A percentile compares a stretch with the other conserved stretches of the same genome.
phyloP scores from a whole-genome alignment of 2,797 vertebrate species.

The Distichodus sexfasciatus region DNA sequence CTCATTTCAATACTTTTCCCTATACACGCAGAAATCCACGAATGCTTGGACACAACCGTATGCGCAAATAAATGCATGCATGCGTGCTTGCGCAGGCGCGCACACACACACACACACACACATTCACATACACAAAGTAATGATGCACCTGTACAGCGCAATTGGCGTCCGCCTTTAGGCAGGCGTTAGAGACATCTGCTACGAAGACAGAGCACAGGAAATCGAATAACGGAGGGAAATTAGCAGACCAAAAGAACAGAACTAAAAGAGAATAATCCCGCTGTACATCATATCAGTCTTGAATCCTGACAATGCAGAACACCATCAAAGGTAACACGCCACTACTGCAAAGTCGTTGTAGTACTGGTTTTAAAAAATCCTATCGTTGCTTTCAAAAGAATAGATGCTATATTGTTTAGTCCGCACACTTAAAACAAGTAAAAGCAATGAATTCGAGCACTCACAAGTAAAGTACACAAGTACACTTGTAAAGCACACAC shows the following conservation, averaged over 20 bases:
- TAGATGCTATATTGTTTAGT: too few relatives aligned
- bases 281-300: conserved; percentile 65
- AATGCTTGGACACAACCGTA: too few relatives aligned
- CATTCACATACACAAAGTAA: conserved; percentile 39
- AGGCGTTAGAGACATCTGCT: conserved; percentile 51
- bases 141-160: conserved; percentile 58
- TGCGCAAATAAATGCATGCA: too few relatives aligned
- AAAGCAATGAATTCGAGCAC: too few relatives aligned
- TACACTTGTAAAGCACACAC: too few relatives aligned
- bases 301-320: too few relatives aligned
- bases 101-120: neutral
- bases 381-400: too few relatives aligned
- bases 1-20: too few relatives aligned
- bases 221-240: conserved; percentile 49
- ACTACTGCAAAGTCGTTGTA: conserved; percentile 42
- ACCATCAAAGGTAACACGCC: too few relatives aligned
- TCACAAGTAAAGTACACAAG: too few relatives aligned
- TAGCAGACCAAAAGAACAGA: neutral
- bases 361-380: conserved; percentile 24
- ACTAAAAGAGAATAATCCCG: conserved; percentile 48
- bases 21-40: too few relatives aligned
- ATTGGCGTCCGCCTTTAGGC: conserved; percentile 46
- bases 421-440: too few relatives aligned
- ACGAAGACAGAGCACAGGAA: conserved; percentile 39
- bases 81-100: neutral